phyloP scores from a whole-genome alignment of 2,888 invertebrate genomes.

The Stratiomys singularior region DNA sequence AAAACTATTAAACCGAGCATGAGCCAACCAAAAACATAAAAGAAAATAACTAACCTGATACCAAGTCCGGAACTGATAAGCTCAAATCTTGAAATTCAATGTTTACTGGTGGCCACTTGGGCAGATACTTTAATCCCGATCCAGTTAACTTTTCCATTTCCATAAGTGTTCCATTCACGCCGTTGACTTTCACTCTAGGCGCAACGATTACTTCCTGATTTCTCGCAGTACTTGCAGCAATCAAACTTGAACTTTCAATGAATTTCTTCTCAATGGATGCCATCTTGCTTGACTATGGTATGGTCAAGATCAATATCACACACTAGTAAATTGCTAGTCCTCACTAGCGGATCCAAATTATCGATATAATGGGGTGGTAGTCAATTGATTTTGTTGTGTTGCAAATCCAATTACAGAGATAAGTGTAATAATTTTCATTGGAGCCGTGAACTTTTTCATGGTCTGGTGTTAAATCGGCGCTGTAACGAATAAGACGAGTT shows the following conservation, averaged over 20 bases:
- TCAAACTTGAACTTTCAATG: constrained; percentile 5
- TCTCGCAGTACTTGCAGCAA: neutral
- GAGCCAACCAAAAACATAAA: neutral
- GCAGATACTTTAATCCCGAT: constrained; percentile 69
- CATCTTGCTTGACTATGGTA: neutral
- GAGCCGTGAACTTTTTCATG: neutral
- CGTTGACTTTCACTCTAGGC: neutral
- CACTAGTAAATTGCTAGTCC: neutral
- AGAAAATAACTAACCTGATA: constrained; percentile 69
- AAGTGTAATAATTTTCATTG: neutral
- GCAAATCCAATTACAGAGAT: too few relatives aligned
- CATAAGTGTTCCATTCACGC: constrained; percentile 9
- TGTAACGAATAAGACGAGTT: neutral
- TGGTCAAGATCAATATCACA: constrained; percentile 24
- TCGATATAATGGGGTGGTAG: neutral
- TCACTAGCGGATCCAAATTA: neutral
- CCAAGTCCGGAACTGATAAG: constrained; percentile 80
- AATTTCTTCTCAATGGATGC: neutral
- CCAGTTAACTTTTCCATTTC: constrained; percentile 40
- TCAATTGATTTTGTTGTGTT: neutral
- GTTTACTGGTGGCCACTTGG: constrained; percentile 77
- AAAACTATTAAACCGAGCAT: neutral
- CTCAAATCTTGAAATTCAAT: constrained; percentile 86
- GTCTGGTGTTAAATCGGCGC: neutral
- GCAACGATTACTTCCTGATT: neutral